Conservation (phyloP, 2,113 vertebrate species). For the Chloropsis hardwickii region DNA sequence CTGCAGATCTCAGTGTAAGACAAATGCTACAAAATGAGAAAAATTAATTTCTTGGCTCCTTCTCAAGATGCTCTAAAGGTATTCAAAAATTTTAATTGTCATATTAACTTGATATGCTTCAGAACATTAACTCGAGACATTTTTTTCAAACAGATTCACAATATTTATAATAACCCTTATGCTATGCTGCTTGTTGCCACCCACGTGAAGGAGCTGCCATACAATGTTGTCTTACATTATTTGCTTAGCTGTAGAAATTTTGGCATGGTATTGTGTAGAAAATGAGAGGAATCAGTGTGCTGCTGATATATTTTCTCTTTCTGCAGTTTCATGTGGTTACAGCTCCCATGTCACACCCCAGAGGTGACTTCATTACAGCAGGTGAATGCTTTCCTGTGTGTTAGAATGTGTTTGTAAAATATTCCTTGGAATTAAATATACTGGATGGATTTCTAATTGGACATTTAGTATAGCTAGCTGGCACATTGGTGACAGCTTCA, state of each 20-base stretch:
- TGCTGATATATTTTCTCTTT: background rate
- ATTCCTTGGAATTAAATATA: background rate
- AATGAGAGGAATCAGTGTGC: background rate
- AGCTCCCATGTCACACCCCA: background rate
- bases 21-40: background rate
- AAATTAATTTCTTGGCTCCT: background rate
- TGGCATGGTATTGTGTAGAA: background rate
- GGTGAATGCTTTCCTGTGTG: background rate
- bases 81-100: background rate
- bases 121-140: background rate
- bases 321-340: background rate
- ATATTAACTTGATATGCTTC: background rate
- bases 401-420: background rate
- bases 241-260: background rate
- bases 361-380: background rate
- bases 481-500: background rate
- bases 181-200: background rate
- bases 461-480: background rate
- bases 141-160: background rate
- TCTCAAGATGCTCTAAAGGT: background rate
- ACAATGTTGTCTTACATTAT: background rate
- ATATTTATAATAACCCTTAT: slow-evolving; percentile 19
- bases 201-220: background rate
- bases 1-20: background rate
- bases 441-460: background rate